phyloP scores from a whole-genome alignment of 2,888 invertebrate species.

The Leptura quadrifasciata region DNA sequence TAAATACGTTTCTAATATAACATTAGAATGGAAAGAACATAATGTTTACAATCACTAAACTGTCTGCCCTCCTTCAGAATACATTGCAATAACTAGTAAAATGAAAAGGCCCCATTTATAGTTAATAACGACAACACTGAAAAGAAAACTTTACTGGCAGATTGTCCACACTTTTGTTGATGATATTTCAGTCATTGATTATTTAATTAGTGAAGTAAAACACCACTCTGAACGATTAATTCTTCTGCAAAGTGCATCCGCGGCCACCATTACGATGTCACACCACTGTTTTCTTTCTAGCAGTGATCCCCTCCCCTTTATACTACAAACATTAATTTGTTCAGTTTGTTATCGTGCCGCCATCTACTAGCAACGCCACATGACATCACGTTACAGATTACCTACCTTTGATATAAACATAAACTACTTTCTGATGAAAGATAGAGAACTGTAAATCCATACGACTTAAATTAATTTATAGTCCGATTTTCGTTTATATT shows the following conservation, averaged over 20 bases:
- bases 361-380: not conserved
- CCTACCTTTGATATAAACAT: no score
- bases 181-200: constrained; percentile 40
- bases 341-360: not conserved
- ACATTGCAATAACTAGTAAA: constrained; percentile 34
- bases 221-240: constrained; percentile 35
- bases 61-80: constrained; percentile 43
- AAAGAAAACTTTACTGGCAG: constrained; percentile 5
- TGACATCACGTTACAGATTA: no score
- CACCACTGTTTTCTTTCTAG: constrained; percentile 59
- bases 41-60: constrained; percentile 56
- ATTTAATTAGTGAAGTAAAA: constrained; percentile 41
- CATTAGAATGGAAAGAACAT: constrained; percentile 39
- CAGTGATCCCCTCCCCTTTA: constrained; percentile 49
- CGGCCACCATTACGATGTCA: constrained; percentile 59
- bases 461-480: no score
- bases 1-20: constrained; percentile 39
- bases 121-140: constrained; percentile 15
- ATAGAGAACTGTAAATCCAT: no score
- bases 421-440: no score
- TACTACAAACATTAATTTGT: constrained; percentile 20
- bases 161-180: constrained; percentile 32
- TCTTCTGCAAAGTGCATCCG: constrained; percentile 43
- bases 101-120: constrained; percentile 26
- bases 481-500: no score